A percentile compares a stretch with the other conserved stretches of the same genome.
These are phyloP conservation scores for Pachyramphus minor DNA, from an alignment of 2,113 vertebrate species.

Conservation along the genomic window DNA sequence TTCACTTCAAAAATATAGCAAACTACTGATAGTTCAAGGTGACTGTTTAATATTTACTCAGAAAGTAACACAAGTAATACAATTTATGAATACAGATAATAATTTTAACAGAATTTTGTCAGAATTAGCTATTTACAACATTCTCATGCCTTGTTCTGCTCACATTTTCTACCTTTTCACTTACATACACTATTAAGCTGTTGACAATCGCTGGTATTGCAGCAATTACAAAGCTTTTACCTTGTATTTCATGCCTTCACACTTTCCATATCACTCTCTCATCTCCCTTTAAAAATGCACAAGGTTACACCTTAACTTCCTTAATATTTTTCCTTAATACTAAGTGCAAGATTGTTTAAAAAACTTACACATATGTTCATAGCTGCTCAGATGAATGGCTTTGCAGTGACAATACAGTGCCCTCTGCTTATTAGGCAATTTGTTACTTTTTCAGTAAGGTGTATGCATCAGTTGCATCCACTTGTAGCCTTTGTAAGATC, in stretches of 20 bases:
- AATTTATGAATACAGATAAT: not conserved
- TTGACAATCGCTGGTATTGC: not conserved
- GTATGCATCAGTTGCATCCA: not conserved
- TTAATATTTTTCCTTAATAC: not conserved
- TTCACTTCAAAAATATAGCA: not conserved
- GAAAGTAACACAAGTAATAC: not conserved
- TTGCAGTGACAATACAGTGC: not conserved
- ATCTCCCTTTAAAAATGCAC: not conserved
- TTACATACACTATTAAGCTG: not conserved
- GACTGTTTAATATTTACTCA: not conserved
- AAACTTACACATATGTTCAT: not conserved
- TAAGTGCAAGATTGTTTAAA: not conserved
- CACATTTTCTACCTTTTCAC: not conserved
- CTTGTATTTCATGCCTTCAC: not conserved
- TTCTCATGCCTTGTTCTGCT: not conserved
- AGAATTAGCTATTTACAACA: not conserved
- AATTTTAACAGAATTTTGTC: not conserved
- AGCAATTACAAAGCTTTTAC: not conserved
- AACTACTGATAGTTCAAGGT: not conserved
- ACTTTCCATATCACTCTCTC: not conserved
- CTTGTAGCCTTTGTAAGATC: not conserved
- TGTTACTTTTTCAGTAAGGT: not conserved
- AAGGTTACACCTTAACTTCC: not conserved
- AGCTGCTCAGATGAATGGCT: not conserved
- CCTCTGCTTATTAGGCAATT: not conserved